phyloP scores from a whole-genome alignment of 1,140 invertebrate species.

The Drosophila subpulchrella region DNA sequence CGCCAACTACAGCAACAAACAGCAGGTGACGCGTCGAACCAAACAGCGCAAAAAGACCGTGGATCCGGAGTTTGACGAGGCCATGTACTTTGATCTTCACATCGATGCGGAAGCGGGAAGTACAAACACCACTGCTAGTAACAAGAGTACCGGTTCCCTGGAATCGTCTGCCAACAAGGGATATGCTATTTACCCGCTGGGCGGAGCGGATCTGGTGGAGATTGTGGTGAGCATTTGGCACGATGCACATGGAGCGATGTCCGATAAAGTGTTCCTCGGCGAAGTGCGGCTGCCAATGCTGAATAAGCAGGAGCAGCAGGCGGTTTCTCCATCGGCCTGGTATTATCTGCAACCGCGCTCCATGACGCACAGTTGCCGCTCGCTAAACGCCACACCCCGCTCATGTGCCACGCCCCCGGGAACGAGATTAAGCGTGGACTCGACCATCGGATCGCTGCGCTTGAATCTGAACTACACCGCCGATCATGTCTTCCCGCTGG shows the following conservation, averaged over 20 bases:
- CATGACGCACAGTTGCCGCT: slow-evolving; percentile 82
- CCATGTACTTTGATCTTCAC: slow-evolving; percentile 93
- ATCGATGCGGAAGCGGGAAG: slow-evolving; percentile 86
- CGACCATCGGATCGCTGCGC: slow-evolving; percentile 91
- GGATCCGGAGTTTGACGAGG: slow-evolving; percentile 94
- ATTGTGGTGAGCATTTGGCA: slow-evolving; percentile 93
- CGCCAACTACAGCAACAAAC: slow-evolving; percentile 92
- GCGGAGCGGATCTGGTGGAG: slow-evolving; percentile 88
- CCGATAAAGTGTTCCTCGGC: slow-evolving; percentile 92
- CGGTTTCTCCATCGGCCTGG: slow-evolving; percentile 87
- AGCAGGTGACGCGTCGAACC: slow-evolving; percentile 92
- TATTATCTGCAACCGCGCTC: slow-evolving; percentile 93
- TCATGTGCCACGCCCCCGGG: slow-evolving; percentile 89
- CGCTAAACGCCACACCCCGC: slow-evolving; percentile 87
- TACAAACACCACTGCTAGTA: slow-evolving; percentile 80
- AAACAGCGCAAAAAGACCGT: slow-evolving; percentile 95
- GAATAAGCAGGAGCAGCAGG: slow-evolving; percentile 88
- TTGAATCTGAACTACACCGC: slow-evolving; percentile 94
- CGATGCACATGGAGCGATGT: slow-evolving; percentile 90
- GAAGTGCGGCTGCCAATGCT: slow-evolving; percentile 92
- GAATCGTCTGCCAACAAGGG: slow-evolving; percentile 83
- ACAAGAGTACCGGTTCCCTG: slow-evolving; percentile 58
- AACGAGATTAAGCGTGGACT: slow-evolving; percentile 87
- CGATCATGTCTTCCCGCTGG: slow-evolving; percentile 93
- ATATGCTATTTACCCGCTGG: slow-evolving; percentile 85